Evolutionary conservation across 2,113 vertebrate genomes (phyloP).

Genomic region (Ochotona princeps): DNA sequence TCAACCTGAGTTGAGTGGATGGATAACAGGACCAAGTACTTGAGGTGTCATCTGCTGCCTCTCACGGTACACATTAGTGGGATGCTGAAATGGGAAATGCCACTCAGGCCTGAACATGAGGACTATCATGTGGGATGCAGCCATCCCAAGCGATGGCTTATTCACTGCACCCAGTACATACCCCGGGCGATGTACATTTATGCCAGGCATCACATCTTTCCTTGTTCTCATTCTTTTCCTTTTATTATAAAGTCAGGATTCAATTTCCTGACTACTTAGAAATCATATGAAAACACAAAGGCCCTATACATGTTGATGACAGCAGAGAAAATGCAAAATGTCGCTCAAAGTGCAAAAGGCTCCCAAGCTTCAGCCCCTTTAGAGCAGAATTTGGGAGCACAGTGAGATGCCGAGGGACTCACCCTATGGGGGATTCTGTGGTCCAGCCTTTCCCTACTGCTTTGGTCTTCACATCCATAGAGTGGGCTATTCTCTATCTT

Average conservation of each 20-base stretch:
- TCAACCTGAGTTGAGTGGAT: no score
- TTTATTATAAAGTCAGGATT: not conserved
- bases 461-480: not conserved
- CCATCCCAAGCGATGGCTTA: no score
- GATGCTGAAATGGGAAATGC: no score
- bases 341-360: not conserved
- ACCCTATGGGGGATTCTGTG: not conserved
- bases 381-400: fast-evolving
- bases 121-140: no score
- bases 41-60: no score
- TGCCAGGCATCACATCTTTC: not conserved
- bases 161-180: no score
- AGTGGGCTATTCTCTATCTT: no score
- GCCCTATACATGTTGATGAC: not conserved
- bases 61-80: no score
- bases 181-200: not conserved
- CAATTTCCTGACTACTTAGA: not conserved
- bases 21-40: no score
- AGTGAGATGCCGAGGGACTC: fast-evolving
- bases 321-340: not conserved
- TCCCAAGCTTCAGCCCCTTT: not conserved
- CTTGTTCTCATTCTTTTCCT: not conserved
- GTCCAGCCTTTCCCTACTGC: no score
- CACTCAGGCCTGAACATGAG: no score
- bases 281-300: not conserved